These are phyloP conservation scores for Phylloscopus trochilus DNA, from an alignment of 2,113 vertebrate genomes.

Conservation along the genomic window DNA sequence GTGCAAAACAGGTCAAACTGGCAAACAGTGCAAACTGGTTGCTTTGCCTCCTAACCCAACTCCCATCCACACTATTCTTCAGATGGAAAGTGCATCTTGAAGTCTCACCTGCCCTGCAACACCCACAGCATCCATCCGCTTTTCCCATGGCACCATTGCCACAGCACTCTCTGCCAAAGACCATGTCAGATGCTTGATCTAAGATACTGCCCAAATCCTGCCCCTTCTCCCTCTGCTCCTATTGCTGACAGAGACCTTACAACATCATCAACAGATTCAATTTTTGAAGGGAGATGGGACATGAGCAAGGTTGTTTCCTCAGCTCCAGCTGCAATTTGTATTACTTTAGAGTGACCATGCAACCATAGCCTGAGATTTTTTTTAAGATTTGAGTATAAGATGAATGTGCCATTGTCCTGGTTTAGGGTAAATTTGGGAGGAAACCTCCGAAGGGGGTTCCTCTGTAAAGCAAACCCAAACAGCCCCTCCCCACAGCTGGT, in stretches of 20 bases:
- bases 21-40: not conserved
- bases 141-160: not conserved
- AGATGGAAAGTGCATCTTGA: not conserved
- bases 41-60: not conserved
- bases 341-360: not conserved
- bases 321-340: not conserved
- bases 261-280: not conserved
- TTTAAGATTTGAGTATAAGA: not conserved
- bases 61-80: not conserved
- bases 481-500: too few relatives aligned
- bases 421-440: too few relatives aligned
- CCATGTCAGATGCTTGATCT: not conserved
- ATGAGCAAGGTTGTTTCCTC: not conserved
- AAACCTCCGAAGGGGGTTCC: too few relatives aligned
- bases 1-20: not conserved
- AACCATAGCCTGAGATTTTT: not conserved
- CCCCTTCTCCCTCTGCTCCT: not conserved
- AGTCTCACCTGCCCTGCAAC: not conserved
- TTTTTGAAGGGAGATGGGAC: not conserved
- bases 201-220: not conserved
- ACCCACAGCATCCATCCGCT: not conserved
- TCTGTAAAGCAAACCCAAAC: too few relatives aligned
- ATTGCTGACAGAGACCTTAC: not conserved
- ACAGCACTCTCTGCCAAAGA: not conserved
- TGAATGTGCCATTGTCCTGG: too few relatives aligned